A percentile compares a stretch with the other conserved stretches of the same genome.
Conservation (phyloP, 1,140 invertebrate species). For the Euura lappo region DNA sequence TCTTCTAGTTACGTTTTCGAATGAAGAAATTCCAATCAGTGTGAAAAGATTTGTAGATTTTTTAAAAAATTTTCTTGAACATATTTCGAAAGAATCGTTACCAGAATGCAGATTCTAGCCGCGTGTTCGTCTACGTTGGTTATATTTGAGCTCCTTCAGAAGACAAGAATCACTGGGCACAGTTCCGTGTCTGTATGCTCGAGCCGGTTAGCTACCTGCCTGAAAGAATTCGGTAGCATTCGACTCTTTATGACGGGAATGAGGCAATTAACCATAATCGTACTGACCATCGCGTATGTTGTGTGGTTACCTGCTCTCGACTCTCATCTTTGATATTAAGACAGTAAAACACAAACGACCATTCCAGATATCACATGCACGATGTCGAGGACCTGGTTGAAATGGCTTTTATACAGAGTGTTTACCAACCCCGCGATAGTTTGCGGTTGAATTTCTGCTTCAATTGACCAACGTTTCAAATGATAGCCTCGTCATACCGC, state of each 20-base stretch:
- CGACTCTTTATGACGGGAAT: neutral
- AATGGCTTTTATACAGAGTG: no score
- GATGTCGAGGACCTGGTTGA: neutral
- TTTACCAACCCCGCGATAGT: neutral
- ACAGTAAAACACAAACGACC: neutral
- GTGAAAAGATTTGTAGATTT: no score
- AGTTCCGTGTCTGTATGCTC: neutral
- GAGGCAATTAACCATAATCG: neutral
- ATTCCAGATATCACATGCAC: neutral
- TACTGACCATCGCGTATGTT: neutral
- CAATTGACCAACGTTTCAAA: neutral
- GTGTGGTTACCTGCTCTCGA: neutral
- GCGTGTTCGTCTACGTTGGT: no score
- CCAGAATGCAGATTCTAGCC: no score
- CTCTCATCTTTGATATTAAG: neutral
- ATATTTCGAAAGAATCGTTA: no score
- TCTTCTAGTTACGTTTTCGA: no score
- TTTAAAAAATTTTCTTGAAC: no score
- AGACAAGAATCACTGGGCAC: neutral
- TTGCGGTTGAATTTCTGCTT: neutral
- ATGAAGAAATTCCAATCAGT: no score
- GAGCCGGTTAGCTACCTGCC: neutral
- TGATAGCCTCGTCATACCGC: no score
- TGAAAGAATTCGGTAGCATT: conserved; percentile 4
- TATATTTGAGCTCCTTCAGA: no score